Evolutionary conservation across 2,113 vertebrate species (phyloP), one percentile per base, ranked within the genome.

Genomic region (Percopsis transmontana): DNA sequence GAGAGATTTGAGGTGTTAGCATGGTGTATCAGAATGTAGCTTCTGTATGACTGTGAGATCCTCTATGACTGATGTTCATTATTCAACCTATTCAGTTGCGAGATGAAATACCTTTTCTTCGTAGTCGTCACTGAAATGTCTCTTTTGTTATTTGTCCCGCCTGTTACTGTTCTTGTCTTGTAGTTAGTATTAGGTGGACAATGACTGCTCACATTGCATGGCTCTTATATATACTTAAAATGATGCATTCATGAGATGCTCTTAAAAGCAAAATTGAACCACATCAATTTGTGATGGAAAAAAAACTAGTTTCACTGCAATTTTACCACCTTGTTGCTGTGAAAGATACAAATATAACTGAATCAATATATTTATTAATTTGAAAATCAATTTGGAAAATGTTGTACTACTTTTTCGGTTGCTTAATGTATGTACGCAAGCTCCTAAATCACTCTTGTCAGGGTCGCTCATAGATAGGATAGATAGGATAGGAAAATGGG

Each of bases 1-100:
- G 66, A 68, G 64, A 81, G 68, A 71, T 83, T 86, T 69, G 70
- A 82, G 68, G 72, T 76, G 82, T 87, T 83, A 59, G 74, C 75
- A 76, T 76, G 70, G 15, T 87, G 84, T 83, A 59, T 66, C 70
- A 52, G 48, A 60, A 42, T 83, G 74, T 67, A 60, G 72, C 84
- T 85, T 85, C 45, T 64, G 38, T 69, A 58, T 60, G 50, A 71
- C 62, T 69, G 66, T 61, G 68, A 58, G 69, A 73, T 59, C 66
- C 52, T 70, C 66, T 65, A 57, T 77, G 83, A 84, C 66, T 77
- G 82, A 85, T 79, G 64, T 73, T 71, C 71, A 80, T 82, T 83
- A 74, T 77, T 82, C 75, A 80, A 70, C 72, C 62, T 66, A 53
- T 73, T 72, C 74, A 83, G 73, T 71, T 75, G 67, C 60, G 53